Conservation (phyloP, 2,113 vertebrate species). For the Sinocyclocheilus anophthalmus region DNA sequence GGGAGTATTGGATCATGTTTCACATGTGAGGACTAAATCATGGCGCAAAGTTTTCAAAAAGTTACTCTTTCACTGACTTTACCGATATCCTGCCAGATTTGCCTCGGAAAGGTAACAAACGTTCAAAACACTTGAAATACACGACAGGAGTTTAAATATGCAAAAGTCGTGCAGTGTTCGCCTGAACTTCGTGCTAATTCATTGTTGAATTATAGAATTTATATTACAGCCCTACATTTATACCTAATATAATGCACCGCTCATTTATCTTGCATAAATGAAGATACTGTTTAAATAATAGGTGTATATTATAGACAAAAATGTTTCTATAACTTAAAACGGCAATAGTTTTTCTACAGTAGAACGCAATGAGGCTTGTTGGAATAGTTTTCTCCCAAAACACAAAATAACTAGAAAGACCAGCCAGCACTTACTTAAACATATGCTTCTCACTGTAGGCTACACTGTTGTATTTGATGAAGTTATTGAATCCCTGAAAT, state of each 20-base stretch:
- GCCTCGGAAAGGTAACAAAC: constrained; percentile 90
- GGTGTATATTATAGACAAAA: background rate
- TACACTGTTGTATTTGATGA: background rate
- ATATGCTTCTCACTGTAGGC: background rate
- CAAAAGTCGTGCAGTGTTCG: no score
- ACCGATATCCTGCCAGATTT: constrained; percentile 97
- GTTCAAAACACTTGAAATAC: background rate
- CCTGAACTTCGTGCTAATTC: no score
- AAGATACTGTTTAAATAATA: background rate
- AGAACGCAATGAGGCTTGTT: background rate
- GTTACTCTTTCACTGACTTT: constrained; percentile 90
- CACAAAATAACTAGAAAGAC: background rate
- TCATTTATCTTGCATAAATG: background rate
- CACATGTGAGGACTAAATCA: constrained; percentile 48
- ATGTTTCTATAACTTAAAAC: background rate
- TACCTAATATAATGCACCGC: no score
- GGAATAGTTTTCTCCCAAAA: background rate
- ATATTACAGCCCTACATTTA: no score
- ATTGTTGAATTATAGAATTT: no score
- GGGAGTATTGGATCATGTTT: constrained; percentile 56
- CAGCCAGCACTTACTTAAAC: background rate
- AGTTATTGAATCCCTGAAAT: background rate
- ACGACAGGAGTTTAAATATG: no score
- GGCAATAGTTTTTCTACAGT: background rate
- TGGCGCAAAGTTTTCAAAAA: constrained; percentile 85